phyloP scores from a whole-genome alignment of 2,113 vertebrate species.

The Clarias gariepinus region DNA sequence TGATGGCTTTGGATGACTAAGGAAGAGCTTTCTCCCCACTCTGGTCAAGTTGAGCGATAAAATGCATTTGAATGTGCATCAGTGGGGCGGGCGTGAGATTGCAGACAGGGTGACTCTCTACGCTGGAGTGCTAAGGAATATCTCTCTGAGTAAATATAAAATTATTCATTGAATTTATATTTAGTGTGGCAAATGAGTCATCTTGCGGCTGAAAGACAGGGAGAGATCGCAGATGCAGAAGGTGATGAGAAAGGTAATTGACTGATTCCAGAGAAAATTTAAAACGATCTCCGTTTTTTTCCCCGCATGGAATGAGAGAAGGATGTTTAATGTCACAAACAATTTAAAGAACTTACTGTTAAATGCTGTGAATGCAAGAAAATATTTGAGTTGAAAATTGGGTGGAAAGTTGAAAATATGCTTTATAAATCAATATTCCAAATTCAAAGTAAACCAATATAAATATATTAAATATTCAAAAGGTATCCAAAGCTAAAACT shows the following conservation, averaged over 20 bases:
- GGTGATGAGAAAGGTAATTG: conserved; percentile 59
- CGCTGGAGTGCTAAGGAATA: conserved; percentile 49
- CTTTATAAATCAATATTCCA: not conserved
- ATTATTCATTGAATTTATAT: conserved; percentile 64
- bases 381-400: not conserved
- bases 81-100: conserved; percentile 6
- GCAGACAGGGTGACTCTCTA: conserved; percentile 33
- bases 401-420: not conserved
- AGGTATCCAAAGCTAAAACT: not conserved
- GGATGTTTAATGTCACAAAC: conserved; percentile 47
- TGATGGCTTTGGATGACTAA: conserved; percentile 21
- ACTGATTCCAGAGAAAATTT: conserved; percentile 56
- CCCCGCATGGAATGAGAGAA: conserved; percentile 31
- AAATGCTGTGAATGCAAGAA: conserved; percentile 13
- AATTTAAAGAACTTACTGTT: conserved; percentile 7
- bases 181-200: conserved; percentile 56
- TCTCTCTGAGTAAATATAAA: conserved; percentile 54
- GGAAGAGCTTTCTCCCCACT: conserved; percentile 10
- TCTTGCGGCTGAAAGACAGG: conserved; percentile 49
- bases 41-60: conserved; percentile 31
- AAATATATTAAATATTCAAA: not conserved
- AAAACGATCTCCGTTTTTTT: conserved; percentile 50
- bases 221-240: conserved; percentile 52
- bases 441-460: not conserved
- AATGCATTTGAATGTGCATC: conserved; percentile 45